These are phyloP conservation scores for Dryobates pubescens DNA, from an alignment of 2,797 vertebrate species.

Conservation along the genomic window DNA sequence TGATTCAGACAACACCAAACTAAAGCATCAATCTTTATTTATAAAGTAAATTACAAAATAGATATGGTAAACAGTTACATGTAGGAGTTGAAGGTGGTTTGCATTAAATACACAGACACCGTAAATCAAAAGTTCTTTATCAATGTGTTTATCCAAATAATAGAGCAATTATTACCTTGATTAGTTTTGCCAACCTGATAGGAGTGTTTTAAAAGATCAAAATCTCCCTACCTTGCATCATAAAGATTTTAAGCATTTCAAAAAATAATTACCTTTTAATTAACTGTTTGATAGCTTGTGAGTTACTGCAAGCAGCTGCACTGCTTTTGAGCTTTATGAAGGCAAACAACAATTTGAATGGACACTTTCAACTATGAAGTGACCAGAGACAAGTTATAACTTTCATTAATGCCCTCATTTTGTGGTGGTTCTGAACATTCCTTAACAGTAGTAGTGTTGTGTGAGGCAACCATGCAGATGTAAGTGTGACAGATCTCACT, in stretches of 20 bases:
- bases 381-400: background rate
- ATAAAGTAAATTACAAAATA: conserved; percentile 68
- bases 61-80: conserved; percentile 17
- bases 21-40: conserved; percentile 64
- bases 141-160: background rate
- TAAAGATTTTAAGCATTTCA: background rate
- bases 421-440: background rate
- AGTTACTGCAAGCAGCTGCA: conserved; percentile 18
- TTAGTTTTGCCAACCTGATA: background rate
- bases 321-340: conserved; percentile 18
- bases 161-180: background rate
- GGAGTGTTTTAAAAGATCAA: conserved; percentile 23
- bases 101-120: background rate
- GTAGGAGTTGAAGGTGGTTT: conserved; percentile 22
- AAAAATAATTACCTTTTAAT: conserved; percentile 12
- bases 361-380: background rate
- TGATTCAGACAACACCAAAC: background rate
- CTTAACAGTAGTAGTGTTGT: background rate
- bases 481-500: background rate
- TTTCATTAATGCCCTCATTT: conserved; percentile 9
- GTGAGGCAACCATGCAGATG: background rate
- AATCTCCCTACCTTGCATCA: background rate
- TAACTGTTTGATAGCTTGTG: background rate
- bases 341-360: background rate
- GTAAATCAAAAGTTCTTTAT: background rate